Evolutionary conservation across 1,140 invertebrate genomes (phyloP), one percentile per base, ranked within the genome.

Genomic region (Formica exsecta): DNA sequence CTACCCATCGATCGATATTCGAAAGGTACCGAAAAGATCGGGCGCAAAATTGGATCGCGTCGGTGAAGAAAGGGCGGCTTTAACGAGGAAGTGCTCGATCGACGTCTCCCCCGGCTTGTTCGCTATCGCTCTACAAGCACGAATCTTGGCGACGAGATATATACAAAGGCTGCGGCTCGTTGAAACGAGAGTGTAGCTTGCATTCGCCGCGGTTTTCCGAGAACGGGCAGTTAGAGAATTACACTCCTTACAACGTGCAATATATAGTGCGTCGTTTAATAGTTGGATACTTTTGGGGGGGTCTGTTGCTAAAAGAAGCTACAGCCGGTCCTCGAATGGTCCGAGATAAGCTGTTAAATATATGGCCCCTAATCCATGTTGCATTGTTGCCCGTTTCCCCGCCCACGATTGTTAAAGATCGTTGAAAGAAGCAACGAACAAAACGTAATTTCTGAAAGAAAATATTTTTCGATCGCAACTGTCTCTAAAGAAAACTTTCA

Each of bases 51-150:
- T 70, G 48, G 32, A 68, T 13, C 48, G 76, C n/a, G 9, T 41
- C 19, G 38, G 3, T 11, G 36, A 68, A 51, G 22, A 70, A 54
- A 80, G 76, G 76, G 64, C 76, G 76, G 62, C 44, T 80, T 44
- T 80, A 57, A 80, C 77, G 65, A 80, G 22, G 16, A 70, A 70
- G 76, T 51, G 76, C 38, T 66, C 29, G 19, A 36, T 51, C 76
- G 76, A 66, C 44, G 76, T 22, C 65, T 77, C 61, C 22, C 36
- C 5, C 32, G n/a, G 13, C 41, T 77, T 48, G 41, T 36, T 44
- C 44, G 62, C 62, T 65, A 77, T 66, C 76, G 61, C n/a, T n/a
- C 62, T 54, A 66, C 62, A 22, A 65, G 36, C 62, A 66, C n/a
- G n/a, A 13, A 48, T 77, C 25, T 77, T 38, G 29, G 36, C 16